phyloP scores from a whole-genome alignment of 64 coral and sea anemone genomes.

The Dendrophyllia cribrosa region DNA sequence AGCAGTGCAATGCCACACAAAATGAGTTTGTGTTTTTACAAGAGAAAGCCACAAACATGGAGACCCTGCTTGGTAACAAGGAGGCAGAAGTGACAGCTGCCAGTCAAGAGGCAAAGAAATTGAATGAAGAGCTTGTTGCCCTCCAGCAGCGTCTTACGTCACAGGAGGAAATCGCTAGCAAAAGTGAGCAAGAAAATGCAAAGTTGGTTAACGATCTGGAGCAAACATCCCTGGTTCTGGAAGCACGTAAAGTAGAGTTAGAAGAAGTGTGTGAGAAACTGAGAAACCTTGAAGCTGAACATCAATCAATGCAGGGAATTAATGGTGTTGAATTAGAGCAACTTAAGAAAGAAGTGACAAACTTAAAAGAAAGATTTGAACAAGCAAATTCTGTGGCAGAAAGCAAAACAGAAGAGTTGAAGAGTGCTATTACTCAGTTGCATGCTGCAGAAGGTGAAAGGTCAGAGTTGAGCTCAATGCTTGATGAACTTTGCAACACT shows the following conservation, averaged over 20 bases:
- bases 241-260: constrained; percentile 29
- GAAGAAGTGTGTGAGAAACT: constrained; percentile 41
- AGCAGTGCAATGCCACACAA: constrained; percentile 42
- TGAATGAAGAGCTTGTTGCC: constrained; percentile 13
- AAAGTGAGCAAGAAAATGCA: constrained; percentile 32
- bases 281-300: constrained; percentile 43
- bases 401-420: constrained; percentile 58
- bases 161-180: constrained; percentile 16
- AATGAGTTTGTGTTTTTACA: constrained; percentile 48
- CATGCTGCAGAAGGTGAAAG: constrained; percentile 39
- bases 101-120: constrained; percentile 8
- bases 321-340: constrained; percentile 37
- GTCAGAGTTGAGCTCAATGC: constrained; percentile 25
- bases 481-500: constrained; percentile 39
- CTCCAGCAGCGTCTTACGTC: constrained; percentile 30
- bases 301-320: constrained; percentile 42
- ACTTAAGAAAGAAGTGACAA: constrained; percentile 30
- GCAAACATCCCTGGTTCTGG: constrained; percentile 20
- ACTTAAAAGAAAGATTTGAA: constrained; percentile 54
- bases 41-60: constrained; percentile 65
- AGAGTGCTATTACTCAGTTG: not conserved
- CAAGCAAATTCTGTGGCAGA: constrained; percentile 43
- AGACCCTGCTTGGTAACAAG: constrained; percentile 46
- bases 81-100: constrained; percentile 58
- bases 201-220: constrained; percentile 34